These are phyloP conservation scores for Sternotherus odoratus DNA, from an alignment of 2,797 vertebrate species.

Conservation along the genomic window DNA sequence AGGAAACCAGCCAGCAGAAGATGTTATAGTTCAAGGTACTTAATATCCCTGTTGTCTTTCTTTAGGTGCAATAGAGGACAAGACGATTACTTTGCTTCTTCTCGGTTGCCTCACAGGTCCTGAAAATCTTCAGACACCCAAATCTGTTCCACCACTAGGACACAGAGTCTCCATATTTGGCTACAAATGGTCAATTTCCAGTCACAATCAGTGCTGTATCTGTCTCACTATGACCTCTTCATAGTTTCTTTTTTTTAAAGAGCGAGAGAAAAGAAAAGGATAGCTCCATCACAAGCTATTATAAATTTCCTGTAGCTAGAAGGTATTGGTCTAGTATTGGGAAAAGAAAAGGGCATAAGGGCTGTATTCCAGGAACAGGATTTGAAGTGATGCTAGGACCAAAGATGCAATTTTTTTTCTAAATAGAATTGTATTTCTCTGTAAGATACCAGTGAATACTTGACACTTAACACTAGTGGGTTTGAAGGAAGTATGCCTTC, in stretches of 20 bases:
- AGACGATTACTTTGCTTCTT: neutral
- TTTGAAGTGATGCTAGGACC: neutral
- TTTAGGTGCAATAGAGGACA: neutral
- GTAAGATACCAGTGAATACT: neutral
- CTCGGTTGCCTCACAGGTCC: neutral
- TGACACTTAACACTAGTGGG: neutral
- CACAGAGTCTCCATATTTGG: neutral
- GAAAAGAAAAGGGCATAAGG: neutral
- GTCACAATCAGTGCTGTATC: neutral
- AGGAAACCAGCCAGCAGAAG: neutral
- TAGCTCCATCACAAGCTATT: neutral
- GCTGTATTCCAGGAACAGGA: neutral
- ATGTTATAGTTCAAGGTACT: neutral
- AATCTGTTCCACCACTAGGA: neutral
- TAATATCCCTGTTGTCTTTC: neutral
- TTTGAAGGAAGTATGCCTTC: neutral
- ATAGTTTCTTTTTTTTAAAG: neutral
- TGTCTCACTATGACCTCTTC: neutral
- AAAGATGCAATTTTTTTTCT: neutral
- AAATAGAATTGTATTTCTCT: neutral
- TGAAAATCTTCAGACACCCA: neutral
- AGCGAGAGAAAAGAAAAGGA: neutral
- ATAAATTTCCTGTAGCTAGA: neutral
- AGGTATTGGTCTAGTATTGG: neutral
- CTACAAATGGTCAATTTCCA: rapidly evolving